These are phyloP conservation scores for Rhinichthys klamathensis DNA, from an alignment of 2,113 vertebrate genomes.

Conservation along the genomic window DNA sequence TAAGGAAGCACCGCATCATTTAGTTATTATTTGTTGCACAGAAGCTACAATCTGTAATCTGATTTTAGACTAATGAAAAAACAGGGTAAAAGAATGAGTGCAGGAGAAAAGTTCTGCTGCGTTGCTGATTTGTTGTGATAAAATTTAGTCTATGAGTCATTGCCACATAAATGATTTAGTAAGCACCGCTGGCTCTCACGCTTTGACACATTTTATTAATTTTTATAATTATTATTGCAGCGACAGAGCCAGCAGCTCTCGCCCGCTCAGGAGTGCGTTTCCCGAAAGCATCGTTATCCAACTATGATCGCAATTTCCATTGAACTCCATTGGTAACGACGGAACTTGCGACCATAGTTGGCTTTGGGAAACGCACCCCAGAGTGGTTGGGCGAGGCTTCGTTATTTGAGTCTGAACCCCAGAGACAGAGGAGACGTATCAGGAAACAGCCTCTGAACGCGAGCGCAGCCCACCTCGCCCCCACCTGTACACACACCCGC, in stretches of 20 bases:
- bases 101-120: constrained; percentile 27
- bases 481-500: constrained; percentile 49
- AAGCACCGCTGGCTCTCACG: constrained; percentile 46
- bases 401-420: constrained; percentile 3
- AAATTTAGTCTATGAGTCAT: constrained; percentile 54
- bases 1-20: neutral
- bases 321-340: too few relatives aligned
- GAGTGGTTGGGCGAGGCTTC: neutral
- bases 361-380: too few relatives aligned
- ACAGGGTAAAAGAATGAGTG: neutral
- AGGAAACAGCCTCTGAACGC: neutral
- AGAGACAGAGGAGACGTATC: neutral
- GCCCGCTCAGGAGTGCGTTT: too few relatives aligned
- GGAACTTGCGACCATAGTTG: too few relatives aligned
- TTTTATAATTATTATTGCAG: constrained; percentile 60
- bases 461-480: neutral
- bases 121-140: constrained; percentile 43
- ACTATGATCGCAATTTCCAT: too few relatives aligned
- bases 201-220: constrained; percentile 54
- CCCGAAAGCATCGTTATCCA: too few relatives aligned
- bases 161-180: constrained; percentile 55
- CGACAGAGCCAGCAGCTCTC: constrained; percentile 57
- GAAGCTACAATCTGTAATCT: constrained; percentile 22
- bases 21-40: constrained; percentile 5
- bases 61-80: constrained; percentile 40